A percentile compares a stretch with the other conserved stretches of the same genome.
Conservation (phyloP, 2,888 invertebrate species). For the Cephus sareptanus region DNA sequence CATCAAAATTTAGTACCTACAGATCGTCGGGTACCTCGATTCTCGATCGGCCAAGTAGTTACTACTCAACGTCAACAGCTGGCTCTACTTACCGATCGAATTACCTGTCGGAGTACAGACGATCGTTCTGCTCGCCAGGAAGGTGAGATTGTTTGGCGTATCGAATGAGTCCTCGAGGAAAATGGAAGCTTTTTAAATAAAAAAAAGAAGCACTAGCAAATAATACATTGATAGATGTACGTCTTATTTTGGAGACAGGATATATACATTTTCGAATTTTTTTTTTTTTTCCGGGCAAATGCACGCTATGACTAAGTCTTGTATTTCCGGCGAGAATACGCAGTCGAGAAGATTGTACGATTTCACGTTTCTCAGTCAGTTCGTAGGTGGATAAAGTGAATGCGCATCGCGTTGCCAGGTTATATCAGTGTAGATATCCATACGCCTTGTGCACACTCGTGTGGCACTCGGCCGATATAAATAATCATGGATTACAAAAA, state of each 20-base stretch:
- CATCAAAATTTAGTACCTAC: conserved; percentile 47
- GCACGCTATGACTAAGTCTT: neutral
- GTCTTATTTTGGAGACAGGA: neutral
- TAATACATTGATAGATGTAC: neutral
- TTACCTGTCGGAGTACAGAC: conserved; percentile 42
- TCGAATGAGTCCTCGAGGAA: neutral
- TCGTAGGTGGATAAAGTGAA: neutral
- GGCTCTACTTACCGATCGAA: conserved; percentile 24
- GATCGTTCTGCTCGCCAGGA: conserved; percentile 45
- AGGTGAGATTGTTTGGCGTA: conserved; percentile 39
- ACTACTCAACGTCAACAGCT: conserved; percentile 40
- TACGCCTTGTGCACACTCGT: neutral
- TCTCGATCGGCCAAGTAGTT: conserved; percentile 42
- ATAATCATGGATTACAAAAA: neutral
- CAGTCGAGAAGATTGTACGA: neutral
- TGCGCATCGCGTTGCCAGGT: neutral
- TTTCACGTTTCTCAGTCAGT: neutral
- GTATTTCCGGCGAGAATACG: neutral
- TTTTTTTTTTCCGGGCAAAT: neutral
- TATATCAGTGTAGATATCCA: neutral
- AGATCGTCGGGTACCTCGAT: conserved; percentile 36
- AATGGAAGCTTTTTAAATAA: conserved; percentile 6
- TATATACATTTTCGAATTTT: neutral
- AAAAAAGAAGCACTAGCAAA: neutral
- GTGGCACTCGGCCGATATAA: neutral